A percentile compares a stretch with the other conserved stretches of the same genome.
Conservation (phyloP, 2,113 vertebrate species). For the Sus scrofa region DNA sequence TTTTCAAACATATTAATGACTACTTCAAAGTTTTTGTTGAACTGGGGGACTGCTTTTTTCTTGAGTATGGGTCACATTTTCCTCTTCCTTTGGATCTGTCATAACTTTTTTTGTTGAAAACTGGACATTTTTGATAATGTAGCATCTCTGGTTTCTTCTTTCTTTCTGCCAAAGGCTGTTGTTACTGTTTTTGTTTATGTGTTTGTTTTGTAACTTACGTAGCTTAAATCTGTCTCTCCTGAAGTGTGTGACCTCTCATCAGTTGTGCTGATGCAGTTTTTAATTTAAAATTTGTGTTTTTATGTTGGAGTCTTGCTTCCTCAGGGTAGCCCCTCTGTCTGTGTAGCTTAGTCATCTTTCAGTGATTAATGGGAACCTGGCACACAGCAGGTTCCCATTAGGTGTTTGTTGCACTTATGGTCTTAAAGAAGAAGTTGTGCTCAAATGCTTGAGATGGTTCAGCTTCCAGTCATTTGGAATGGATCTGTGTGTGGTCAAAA, state of each 20-base stretch:
- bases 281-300: not conserved
- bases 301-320: not conserved
- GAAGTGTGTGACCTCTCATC: not conserved
- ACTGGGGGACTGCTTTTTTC: not conserved
- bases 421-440: not conserved
- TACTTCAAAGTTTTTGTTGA: not conserved
- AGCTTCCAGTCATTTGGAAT: not conserved
- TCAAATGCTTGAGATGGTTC: not conserved
- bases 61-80: not conserved
- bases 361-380: no score
- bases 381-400: no score
- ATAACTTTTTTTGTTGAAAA: constrained; percentile 20
- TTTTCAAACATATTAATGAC: not conserved
- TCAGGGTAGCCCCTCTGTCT: not conserved
- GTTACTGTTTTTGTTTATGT: not conserved
- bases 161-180: not conserved
- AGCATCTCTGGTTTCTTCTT: not conserved
- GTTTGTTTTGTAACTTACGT: not conserved
- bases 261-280: not conserved
- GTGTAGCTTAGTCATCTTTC: not conserved
- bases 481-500: not conserved
- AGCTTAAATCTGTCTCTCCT: not conserved
- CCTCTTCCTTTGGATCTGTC: not conserved
- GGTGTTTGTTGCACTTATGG: no score
- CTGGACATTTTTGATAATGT: not conserved